phyloP scores from a whole-genome alignment of 2,797 vertebrate species.

The Euthynnus affinis region DNA sequence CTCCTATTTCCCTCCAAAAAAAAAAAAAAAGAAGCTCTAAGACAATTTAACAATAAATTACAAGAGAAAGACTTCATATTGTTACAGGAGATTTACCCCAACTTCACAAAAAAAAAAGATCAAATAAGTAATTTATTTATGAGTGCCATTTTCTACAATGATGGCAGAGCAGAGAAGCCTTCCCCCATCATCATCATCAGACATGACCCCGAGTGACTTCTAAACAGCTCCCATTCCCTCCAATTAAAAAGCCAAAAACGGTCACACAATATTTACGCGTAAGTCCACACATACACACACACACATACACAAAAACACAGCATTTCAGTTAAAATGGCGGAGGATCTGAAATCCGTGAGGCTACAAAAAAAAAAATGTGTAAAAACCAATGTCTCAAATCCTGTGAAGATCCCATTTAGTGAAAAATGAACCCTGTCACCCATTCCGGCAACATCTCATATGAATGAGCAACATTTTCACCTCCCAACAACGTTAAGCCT shows the following conservation, averaged over 20 bases:
- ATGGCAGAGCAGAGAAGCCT: neutral
- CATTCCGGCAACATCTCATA: constrained; percentile 53
- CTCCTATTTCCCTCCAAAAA: neutral
- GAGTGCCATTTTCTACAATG: constrained; percentile 10
- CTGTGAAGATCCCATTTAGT: constrained; percentile 57
- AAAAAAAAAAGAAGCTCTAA: neutral
- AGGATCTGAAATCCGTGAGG: constrained; percentile 70
- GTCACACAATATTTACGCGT: constrained; percentile 56
- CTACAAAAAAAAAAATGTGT: constrained; percentile 52
- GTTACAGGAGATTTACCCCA: neutral
- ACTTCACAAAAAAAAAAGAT: neutral
- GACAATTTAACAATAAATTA: neutral
- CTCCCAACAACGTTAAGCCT: constrained; percentile 31
- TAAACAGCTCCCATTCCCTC: constrained; percentile 50
- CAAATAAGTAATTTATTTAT: constrained; percentile 4
- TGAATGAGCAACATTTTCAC: constrained; percentile 63
- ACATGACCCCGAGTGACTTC: constrained; percentile 69
- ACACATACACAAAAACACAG: constrained; percentile 56
- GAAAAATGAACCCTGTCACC: constrained; percentile 60
- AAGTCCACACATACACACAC: constrained; percentile 42
- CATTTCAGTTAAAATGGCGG: constrained; percentile 86
- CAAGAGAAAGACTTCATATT: neutral
- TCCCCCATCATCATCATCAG: constrained; percentile 44
- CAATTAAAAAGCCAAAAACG: constrained; percentile 48
- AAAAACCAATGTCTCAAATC: constrained; percentile 64